A percentile compares a stretch with the other conserved stretches of the same genome.
phyloP scores from a whole-genome alignment of 2,888 invertebrate species.

The Tricholauxania praeusta region DNA sequence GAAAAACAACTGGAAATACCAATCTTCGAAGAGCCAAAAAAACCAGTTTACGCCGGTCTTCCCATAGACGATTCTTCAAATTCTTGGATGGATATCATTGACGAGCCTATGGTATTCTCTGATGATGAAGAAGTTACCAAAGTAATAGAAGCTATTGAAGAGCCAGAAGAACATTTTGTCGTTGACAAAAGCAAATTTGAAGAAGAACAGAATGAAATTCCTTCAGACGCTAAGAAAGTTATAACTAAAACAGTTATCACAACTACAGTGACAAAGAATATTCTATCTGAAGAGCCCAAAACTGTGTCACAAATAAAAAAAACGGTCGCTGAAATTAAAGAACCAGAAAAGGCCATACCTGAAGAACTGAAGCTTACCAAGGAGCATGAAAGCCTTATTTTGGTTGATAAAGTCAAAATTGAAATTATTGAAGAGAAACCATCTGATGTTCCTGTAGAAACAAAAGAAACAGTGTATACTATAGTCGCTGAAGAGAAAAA shows the following conservation, averaged over 20 bases:
- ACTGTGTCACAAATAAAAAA: background rate
- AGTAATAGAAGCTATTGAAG: background rate
- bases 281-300: background rate
- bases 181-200: background rate
- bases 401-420: too few species aligned
- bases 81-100: constrained; percentile 58
- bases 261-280: constrained; percentile 31
- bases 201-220: background rate
- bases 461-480: background rate
- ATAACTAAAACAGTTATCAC: background rate
- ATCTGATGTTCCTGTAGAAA: background rate
- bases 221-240: background rate
- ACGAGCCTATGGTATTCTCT: constrained; percentile 60
- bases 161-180: background rate
- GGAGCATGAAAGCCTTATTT: too few species aligned
- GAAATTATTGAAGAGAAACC: too few species aligned
- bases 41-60: constrained; percentile 53
- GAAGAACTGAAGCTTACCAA: too few species aligned
- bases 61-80: constrained; percentile 56
- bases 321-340: background rate
- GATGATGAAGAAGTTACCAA: constrained; percentile 51
- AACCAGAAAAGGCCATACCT: background rate
- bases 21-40: constrained; percentile 33
- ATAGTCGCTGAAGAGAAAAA: too few species aligned
- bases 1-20: background rate